Base-by-base conservation (phyloP, 2,113 vertebrate genomes). In the Etheostoma cragini region DNA sequence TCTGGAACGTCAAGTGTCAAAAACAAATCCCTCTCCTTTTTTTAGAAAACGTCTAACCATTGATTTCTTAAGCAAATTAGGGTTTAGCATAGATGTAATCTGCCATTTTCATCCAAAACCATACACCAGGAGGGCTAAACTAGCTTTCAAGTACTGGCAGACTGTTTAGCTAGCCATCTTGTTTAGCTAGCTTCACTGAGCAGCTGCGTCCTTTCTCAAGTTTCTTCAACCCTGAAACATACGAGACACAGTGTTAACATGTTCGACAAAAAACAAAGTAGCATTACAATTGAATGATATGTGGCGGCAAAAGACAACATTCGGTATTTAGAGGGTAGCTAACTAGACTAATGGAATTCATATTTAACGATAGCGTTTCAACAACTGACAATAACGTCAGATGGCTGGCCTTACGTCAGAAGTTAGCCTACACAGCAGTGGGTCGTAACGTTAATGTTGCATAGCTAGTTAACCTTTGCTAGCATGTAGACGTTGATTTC, bases 131-230 rank as follows among this genome's bases (percentile, higher is more conserved):
- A 81, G 64, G 60, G 57, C 54, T 87, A n/a, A 53, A 77, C 69
- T 54, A 71, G 80, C 85, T 64, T 76, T 84, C 73, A 78, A 76
- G 60, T 52, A 24, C 16, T 67, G 81, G 78, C 81, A 30, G 24
- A 88, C 81, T 58, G 58, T 76, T 91, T 63, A 91, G 85, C 83
- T 87, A 71, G 89, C 88, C 91, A 91, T 88, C 80, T 86, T 73
- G 73, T 64, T 63, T 72, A 89, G 88, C 83, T 72, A 89, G 88
- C 83, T 52, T 58, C 16, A 83, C 82, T 19, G 65, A 68, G 85
- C 87, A 82, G 68, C 76, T 67, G 76, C 68, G 90, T 93, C 87
- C 82, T 86, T 67, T 52, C 60, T 76, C 45, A 21, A 58, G 64
- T 87, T 76, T 80, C 15, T 83, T 83, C 76, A 87, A 91, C 47